Conservation (phyloP, 2,797 vertebrate species). For the Vespertilio murinus region DNA sequence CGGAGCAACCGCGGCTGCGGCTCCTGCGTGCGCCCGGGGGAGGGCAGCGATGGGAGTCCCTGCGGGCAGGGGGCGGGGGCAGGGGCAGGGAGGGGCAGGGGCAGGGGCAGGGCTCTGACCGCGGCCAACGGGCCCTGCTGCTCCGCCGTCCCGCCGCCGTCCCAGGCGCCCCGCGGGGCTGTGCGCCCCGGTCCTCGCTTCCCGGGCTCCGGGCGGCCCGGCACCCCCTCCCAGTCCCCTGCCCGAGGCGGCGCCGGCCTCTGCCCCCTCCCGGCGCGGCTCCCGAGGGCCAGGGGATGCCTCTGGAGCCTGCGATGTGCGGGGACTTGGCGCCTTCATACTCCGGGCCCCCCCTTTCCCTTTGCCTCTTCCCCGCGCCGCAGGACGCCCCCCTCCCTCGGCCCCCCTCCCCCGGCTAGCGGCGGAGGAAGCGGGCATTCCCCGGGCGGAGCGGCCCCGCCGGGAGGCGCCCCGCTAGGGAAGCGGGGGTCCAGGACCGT, state of each 20-base stretch:
- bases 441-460: background rate
- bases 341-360: background rate
- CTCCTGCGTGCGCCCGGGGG: background rate
- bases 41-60: background rate
- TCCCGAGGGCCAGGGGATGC: background rate
- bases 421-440: background rate
- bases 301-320: background rate
- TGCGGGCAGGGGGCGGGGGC: too few relatives aligned
- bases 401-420: background rate
- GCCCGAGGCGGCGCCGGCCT: background rate
- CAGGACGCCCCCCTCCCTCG: background rate
- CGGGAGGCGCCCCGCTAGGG: background rate
- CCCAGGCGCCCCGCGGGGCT: rapidly evolving
- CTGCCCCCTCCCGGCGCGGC: background rate
- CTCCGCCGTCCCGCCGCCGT: rapidly evolving
- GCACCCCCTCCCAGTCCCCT: background rate
- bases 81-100: too few relatives aligned
- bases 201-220: rapidly evolving
- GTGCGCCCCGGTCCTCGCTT: background rate
- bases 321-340: background rate
- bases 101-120: background rate
- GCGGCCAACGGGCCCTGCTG: rapidly evolving
- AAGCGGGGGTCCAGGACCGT: background rate
- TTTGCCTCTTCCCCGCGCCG: background rate
- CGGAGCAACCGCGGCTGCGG: background rate